These are phyloP conservation scores for Sander lucioperca DNA, from an alignment of 2,113 vertebrate genomes.

Conservation along the genomic window DNA sequence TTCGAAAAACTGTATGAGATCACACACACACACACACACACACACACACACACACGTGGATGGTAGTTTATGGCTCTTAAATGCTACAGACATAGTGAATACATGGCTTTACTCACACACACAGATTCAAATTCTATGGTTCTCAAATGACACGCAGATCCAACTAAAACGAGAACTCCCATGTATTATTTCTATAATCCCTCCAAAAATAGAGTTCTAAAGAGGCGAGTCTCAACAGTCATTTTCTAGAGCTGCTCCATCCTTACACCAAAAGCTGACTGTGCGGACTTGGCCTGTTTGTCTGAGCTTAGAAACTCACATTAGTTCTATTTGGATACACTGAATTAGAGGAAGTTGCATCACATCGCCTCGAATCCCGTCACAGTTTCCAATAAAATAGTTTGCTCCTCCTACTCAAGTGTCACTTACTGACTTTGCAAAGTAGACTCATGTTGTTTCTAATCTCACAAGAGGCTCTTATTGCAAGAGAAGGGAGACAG, in stretches of 20 bases:
- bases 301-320: constrained; percentile 46
- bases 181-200: constrained; percentile 70
- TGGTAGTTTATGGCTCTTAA: not conserved
- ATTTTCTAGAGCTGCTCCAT: constrained; percentile 13
- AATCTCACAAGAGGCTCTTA: constrained; percentile 27
- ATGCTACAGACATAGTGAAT: not conserved
- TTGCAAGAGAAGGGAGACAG: not conserved
- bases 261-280: constrained; percentile 37
- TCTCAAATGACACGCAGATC: constrained; percentile 36
- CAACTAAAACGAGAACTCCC: constrained; percentile 45
- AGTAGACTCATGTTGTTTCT: constrained; percentile 13
- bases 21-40: not conserved
- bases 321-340: constrained; percentile 50
- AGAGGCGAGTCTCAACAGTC: constrained; percentile 10
- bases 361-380: not conserved
- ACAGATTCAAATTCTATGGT: constrained; percentile 54
- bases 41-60: not conserved
- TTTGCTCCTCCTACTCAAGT: constrained; percentile 31
- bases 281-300: constrained; percentile 48
- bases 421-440: constrained; percentile 38
- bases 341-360: constrained; percentile 45
- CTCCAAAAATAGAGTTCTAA: constrained; percentile 65
- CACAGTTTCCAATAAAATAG: constrained; percentile 21
- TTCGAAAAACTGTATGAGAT: not conserved
- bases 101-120: constrained; percentile 2